Evolutionary conservation across 2,888 invertebrate genomes (phyloP), one percentile per base, ranked within the genome.

Genomic region (Sphinx pinastri): DNA sequence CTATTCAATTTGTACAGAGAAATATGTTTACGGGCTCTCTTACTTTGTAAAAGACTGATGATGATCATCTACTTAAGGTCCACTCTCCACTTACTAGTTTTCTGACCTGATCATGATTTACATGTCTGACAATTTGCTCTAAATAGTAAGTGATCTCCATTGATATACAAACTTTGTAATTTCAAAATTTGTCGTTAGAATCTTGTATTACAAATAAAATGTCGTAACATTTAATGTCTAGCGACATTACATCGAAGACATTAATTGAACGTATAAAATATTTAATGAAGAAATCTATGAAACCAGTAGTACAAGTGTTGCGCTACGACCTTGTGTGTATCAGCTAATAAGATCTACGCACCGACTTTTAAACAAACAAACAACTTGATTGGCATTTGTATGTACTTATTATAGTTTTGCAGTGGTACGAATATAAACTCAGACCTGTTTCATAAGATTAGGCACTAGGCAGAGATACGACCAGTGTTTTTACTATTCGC

Each of bases 311-410:
- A 49, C 47, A 14, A 16, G 63, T 12, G 57, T 63, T 63, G 60
- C 60, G n/a, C 63, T 19, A 6, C 63, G 63, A 19, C 63, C 63
- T 63, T 63, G 63, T 19, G 0, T 47, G 1, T 49, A 63, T 63
- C 63, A 10, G 11, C 60, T 63, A 63, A 63, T 63, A 16, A 63
- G 47, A 63, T 63, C 63, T 63, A 47, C 19, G 63, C 19, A 47
- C 49, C 12, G 63, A 63, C 49, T 63, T 63, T 63, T 49, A 16
- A 60, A 60, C 60, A 47, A 63, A 63, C 60, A 63, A 63, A 63
- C 49, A 19, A 16, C 12, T 47, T 63, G 63, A 63, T 63, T 63
- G 63, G 49, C 63, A 11, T n/a, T n/a, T 45, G 59, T 60, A 16
- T 60, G 16, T 14, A 14, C 0, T 25, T 14, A 5, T 31, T 58